A percentile compares a stretch with the other conserved stretches of the same genome.
Conservation (phyloP, 2,888 invertebrate species). For the Malthinus seriepunctatus region DNA sequence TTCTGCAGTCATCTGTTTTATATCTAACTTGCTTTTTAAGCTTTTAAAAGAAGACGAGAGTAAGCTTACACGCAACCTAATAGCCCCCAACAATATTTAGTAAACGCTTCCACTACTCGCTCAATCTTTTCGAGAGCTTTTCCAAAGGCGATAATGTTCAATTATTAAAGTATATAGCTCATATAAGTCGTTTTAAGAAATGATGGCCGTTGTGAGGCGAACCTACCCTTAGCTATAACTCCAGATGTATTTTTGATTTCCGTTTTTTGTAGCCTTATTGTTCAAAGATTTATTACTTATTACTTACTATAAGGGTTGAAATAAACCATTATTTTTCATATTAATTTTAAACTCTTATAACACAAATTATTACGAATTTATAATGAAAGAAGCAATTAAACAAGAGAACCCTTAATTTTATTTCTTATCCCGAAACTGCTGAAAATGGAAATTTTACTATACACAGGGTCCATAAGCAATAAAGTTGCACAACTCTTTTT, state of each 20-base stretch:
- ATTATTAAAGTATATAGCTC: conserved; percentile 57
- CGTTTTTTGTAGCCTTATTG: conserved; percentile 41
- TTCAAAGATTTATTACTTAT: conserved; percentile 41
- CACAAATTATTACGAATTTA: too few relatives aligned
- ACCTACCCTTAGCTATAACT: conserved; percentile 37
- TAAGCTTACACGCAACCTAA: conserved; percentile 31
- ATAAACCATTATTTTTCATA: neutral
- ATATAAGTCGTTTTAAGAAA: conserved; percentile 55
- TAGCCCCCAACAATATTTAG: conserved; percentile 22
- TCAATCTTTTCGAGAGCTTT: conserved; percentile 56
- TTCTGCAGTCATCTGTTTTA: conserved; percentile 55
- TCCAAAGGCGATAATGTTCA: conserved; percentile 55
- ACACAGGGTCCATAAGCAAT: too few relatives aligned
- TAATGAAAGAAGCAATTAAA: too few relatives aligned
- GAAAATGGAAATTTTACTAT: too few relatives aligned
- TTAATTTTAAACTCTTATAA: too few relatives aligned
- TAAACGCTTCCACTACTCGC: conserved; percentile 40
- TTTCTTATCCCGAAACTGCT: too few relatives aligned
- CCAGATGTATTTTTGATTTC: conserved; percentile 52
- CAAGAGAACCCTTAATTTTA: too few relatives aligned
- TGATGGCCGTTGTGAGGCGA: conserved; percentile 47
- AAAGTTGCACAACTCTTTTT: too few relatives aligned
- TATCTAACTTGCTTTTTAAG: conserved; percentile 38
- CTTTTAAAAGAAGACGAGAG: conserved; percentile 31
- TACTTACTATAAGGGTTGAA: conserved; percentile 13